phyloP scores from a whole-genome alignment of 2,113 vertebrate genomes.

The Theristicus caerulescens region DNA sequence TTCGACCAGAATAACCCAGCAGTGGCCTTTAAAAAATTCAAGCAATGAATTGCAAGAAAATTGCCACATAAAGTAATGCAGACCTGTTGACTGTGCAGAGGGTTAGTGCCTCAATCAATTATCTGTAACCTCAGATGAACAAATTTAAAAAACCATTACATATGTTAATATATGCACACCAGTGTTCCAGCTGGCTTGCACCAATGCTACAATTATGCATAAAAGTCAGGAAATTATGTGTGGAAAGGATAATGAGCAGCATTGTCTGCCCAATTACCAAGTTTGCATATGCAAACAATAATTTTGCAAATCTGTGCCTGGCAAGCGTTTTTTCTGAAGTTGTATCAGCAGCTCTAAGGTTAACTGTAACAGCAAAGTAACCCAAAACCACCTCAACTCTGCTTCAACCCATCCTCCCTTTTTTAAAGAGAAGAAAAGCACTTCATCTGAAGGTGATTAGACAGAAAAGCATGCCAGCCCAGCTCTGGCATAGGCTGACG shows the following conservation, averaged over 20 bases:
- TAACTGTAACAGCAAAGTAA: not conserved
- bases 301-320: slow-evolving; percentile 14
- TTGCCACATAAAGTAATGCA: not conserved
- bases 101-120: not conserved
- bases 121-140: not conserved
- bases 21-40: not conserved
- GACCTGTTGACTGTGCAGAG: not conserved
- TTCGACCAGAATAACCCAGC: not conserved
- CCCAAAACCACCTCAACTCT: not conserved
- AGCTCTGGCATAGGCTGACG: not conserved
- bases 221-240: slow-evolving; percentile 23
- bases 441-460: not conserved
- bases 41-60: not conserved
- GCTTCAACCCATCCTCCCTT: not conserved
- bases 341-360: not conserved
- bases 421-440: not conserved
- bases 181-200: slow-evolving; percentile 33
- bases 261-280: slow-evolving; percentile 40
- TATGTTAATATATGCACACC: not conserved
- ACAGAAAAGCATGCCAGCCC: not conserved
- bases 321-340: not conserved
- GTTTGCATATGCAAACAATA: slow-evolving; percentile 43
- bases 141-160: not conserved
- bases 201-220: not conserved
- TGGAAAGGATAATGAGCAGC: slow-evolving; percentile 50